Conservation (phyloP, 2,888 invertebrate species). For the Danaus chrysippus region DNA sequence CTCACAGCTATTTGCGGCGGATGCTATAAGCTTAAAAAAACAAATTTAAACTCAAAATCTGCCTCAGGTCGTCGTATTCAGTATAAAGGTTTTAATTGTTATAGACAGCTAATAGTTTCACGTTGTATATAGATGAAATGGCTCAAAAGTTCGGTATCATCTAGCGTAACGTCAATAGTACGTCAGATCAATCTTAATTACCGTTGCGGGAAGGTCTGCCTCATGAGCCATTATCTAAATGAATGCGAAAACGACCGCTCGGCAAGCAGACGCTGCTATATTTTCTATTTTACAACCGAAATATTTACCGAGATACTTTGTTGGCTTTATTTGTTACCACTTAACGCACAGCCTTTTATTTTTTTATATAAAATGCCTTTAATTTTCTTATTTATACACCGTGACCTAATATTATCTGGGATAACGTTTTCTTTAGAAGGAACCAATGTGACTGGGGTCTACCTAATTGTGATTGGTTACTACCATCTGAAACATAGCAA, state of each 20-base stretch:
- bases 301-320: conserved; percentile 14
- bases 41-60: no score
- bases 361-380: background rate
- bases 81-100: conserved; percentile 2
- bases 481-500: no score
- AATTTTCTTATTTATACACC: no score
- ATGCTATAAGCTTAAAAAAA: no score
- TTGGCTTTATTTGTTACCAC: conserved; percentile 3
- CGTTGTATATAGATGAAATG: background rate
- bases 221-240: conserved; percentile 60
- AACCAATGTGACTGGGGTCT: no score
- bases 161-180: conserved; percentile 45
- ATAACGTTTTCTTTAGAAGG: no score
- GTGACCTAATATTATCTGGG: no score
- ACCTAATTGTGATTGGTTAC: no score
- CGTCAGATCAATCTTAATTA: conserved; percentile 61
- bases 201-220: conserved; percentile 49
- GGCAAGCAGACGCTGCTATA: conserved; percentile 17
- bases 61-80: background rate
- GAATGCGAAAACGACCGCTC: conserved; percentile 42
- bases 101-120: background rate
- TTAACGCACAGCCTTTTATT: background rate
- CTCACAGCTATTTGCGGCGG: no score
- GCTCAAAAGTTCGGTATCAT: conserved; percentile 35
- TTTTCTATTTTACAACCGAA: conserved; percentile 16